Conservation (phyloP, 2,113 vertebrate species). For the Pelecanoides urinatrix region DNA sequence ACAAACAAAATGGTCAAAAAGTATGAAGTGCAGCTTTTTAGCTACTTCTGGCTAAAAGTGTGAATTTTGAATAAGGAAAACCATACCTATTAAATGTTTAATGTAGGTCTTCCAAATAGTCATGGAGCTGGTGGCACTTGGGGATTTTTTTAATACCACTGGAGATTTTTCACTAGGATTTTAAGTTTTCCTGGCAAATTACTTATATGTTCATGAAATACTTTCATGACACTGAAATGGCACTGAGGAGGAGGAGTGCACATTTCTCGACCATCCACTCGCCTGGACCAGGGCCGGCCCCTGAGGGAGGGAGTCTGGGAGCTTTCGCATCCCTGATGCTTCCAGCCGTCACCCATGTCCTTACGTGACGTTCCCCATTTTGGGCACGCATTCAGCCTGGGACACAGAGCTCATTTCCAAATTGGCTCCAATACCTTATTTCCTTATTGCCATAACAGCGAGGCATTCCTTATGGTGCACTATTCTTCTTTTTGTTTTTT, state of each 20-base stretch:
- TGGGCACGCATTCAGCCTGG: background rate
- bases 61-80: background rate
- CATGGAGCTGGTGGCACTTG: background rate
- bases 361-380: rapidly evolving
- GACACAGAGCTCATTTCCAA: background rate
- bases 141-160: background rate
- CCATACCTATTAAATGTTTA: background rate
- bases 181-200: background rate
- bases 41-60: background rate
- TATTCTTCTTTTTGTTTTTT: background rate
- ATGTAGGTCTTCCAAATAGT: background rate
- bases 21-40: background rate
- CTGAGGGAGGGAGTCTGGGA: background rate
- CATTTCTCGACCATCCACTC: background rate
- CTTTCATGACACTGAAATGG: background rate
- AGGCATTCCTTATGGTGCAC: background rate
- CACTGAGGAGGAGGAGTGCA: background rate
- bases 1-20: background rate
- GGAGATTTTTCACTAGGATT: background rate
- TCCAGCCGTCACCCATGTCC: background rate
- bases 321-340: background rate
- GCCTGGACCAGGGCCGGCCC: background rate
- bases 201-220: background rate
- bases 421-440: background rate
- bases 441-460: background rate